Conservation (phyloP, 2,797 vertebrate species). For the Notamacropus eugenii region DNA sequence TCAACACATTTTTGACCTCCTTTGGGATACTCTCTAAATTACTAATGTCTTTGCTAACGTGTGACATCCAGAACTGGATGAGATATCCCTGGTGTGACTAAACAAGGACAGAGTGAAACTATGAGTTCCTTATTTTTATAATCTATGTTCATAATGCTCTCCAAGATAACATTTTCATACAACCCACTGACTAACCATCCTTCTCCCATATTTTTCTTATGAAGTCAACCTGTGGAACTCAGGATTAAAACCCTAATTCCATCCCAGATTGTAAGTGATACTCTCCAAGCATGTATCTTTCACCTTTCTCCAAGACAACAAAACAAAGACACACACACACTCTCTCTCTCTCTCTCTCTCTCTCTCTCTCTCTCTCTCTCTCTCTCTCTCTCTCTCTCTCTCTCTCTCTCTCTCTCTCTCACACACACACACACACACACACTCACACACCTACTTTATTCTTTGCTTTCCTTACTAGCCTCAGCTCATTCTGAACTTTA, state of each 20-base stretch:
- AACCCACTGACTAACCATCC: background rate
- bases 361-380: too few relatives aligned
- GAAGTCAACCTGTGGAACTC: background rate
- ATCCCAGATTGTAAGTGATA: background rate
- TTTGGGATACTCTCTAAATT: background rate
- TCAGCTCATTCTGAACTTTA: too few relatives aligned
- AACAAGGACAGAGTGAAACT: background rate
- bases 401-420: too few relatives aligned
- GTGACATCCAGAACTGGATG: background rate
- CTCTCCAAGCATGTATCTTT: background rate
- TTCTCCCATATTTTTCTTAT: background rate
- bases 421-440: too few relatives aligned
- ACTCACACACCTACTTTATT: too few relatives aligned
- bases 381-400: too few relatives aligned
- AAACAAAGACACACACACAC: too few relatives aligned
- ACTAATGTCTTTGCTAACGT: background rate
- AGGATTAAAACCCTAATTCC: background rate
- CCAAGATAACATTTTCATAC: background rate
- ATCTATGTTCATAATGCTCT: background rate
- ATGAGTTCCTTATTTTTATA: background rate
- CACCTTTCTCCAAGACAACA: background rate
- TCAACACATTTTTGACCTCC: background rate
- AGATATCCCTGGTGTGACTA: background rate
- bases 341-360: too few relatives aligned
- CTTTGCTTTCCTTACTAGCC: too few relatives aligned